Evolutionary conservation across 2,797 vertebrate species (phyloP).

Genomic region (Betta splendens): DNA sequence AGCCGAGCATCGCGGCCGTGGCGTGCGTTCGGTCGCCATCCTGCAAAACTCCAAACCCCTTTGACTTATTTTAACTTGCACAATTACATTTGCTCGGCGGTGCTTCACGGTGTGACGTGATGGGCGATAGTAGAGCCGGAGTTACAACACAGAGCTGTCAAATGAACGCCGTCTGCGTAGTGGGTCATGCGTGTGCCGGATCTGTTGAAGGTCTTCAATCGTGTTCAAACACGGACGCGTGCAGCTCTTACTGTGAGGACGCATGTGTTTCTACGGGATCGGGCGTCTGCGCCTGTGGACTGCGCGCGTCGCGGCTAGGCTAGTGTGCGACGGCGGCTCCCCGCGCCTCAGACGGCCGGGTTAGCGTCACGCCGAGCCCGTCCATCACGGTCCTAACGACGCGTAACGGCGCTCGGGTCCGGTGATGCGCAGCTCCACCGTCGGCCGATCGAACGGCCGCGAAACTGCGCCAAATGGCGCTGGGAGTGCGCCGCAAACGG

Average conservation of each 20-base stretch:
- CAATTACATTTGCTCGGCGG: slow-evolving; percentile 5
- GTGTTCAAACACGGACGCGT: not conserved
- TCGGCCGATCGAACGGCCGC: not conserved
- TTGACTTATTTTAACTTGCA: slow-evolving; percentile 49
- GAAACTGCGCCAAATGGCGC: slow-evolving; percentile 50
- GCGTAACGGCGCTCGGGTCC: slow-evolving; percentile 19
- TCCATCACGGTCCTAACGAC: slow-evolving; percentile 55
- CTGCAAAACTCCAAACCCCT: not conserved
- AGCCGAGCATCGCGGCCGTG: not conserved
- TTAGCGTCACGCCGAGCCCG: slow-evolving; percentile 36
- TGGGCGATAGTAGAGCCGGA: slow-evolving; percentile 15
- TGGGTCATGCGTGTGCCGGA: slow-evolving; percentile 14
- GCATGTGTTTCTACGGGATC: slow-evolving; percentile 15
- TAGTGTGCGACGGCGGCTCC: slow-evolving; percentile 38
- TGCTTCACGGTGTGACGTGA: not conserved
- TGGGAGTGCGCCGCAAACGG: slow-evolving; percentile 43
- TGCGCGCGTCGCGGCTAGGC: slow-evolving; percentile 43
- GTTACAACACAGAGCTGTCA: slow-evolving; percentile 33
- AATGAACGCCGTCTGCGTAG: not conserved
- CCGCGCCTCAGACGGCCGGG: slow-evolving; percentile 36
- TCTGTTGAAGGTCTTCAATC: not conserved
- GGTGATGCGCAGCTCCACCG: not conserved
- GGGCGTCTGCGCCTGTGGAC: slow-evolving; percentile 9
- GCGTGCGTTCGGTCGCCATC: not conserved
- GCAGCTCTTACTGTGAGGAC: not conserved